Evolutionary conservation across 1,140 invertebrate species (phyloP), one percentile per base, ranked within the genome.

Genomic region (Carposina sasakii): DNA sequence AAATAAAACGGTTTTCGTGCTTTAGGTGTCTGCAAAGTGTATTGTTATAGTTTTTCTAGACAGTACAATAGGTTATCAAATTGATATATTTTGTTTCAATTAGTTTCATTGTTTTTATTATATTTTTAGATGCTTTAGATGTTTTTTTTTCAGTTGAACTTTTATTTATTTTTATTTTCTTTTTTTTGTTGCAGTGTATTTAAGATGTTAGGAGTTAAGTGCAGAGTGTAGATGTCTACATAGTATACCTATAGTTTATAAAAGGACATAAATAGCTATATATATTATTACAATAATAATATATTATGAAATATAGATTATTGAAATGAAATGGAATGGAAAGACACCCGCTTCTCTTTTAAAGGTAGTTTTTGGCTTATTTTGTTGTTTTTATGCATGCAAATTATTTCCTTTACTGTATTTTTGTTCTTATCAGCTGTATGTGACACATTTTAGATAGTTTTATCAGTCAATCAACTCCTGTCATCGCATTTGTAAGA

Each of bases 261-360:
- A 79, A 77, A 73, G 71, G 73, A 82, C 73, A 82, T 81, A n/a
- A n/a, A n/a, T n/a, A 78, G 76, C 66, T 81, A 77, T 81, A 81
- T 81, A 81, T 83, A 83, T 83, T 81, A 81, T 83, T 83, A 83
- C 67, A 81, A 79, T 81, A 81, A 83, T 83, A 83, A 83, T 83
- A 83, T 83, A 83, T 83, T 83, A 76, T 77, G 67, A 75, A 22
- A 68, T 75, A 67, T 65, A 68, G 60, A 63, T 55, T 64, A 57
- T 57, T 67, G 57, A 71, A 63, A 60, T 63, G 67, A 69, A 75
- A 71, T 77, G 72, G 73, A 83, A 71, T 56, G 72, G 70, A 78
- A 70, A 60, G 62, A 67, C 66, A 54, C 68, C 73, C 59, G 67
- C 73, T 81, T 78, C 73, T 68, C 58, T 61, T 71, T 70, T 61